phyloP scores from a whole-genome alignment of 2,888 invertebrate genomes.

The Stictocephala bisonia region DNA sequence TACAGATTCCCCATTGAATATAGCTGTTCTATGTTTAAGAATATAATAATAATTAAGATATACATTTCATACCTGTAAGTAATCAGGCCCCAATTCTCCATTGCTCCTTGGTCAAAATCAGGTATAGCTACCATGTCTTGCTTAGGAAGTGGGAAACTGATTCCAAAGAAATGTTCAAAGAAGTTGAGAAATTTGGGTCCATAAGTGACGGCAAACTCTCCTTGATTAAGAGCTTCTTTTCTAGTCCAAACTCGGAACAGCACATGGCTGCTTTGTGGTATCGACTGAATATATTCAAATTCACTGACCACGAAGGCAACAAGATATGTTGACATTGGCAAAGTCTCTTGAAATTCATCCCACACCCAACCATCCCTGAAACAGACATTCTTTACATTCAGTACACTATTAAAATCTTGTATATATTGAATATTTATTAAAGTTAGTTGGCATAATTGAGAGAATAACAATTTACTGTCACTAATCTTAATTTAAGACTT shows the following conservation, averaged over 20 bases:
- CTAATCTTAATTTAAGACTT: no score
- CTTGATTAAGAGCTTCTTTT: constrained; percentile 79
- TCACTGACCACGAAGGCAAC: constrained; percentile 87
- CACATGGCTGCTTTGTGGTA: no score
- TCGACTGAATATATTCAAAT: no score
- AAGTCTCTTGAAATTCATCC: constrained; percentile 79
- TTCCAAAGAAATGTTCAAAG: constrained; percentile 75
- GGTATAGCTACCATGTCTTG: constrained; percentile 93
- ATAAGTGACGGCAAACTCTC: constrained; percentile 77
- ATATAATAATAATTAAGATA: no score
- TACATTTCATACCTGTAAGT: constrained; percentile 82
- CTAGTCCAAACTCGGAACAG: constrained; percentile 80
- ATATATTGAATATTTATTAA: no score
- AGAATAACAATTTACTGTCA: no score
- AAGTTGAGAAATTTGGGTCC: constrained; percentile 73
- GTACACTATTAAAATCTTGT: no score
- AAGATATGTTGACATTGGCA: constrained; percentile 93
- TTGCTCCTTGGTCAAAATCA: constrained; percentile 89
- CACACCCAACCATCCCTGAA: constrained; percentile 72
- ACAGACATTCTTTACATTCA: no score
- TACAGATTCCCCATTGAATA: no score
- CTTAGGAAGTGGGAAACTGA: constrained; percentile 81
- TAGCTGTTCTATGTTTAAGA: no score
- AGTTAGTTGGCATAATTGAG: no score
- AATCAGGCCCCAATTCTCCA: constrained; percentile 88